phyloP scores from a whole-genome alignment of 2,113 vertebrate genomes.

The Notarius lentiginosus region DNA sequence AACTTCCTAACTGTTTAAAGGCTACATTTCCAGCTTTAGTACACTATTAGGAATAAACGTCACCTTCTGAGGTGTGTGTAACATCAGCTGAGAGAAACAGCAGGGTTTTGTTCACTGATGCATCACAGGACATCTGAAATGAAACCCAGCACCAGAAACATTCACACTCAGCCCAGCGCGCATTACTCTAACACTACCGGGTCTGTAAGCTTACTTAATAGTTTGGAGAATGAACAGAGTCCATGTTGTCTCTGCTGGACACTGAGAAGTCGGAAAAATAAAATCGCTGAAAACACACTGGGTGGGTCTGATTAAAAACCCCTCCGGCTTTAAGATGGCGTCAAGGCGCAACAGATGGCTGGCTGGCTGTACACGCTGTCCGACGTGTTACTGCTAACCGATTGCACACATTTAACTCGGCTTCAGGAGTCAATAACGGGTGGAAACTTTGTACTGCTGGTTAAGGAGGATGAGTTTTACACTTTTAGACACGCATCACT shows the following conservation, averaged over 20 bases:
- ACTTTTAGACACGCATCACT: not conserved
- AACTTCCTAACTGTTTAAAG: not conserved
- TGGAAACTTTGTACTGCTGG: not conserved
- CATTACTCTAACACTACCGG: not conserved
- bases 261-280: not conserved
- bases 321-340: constrained; percentile 44
- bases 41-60: not conserved
- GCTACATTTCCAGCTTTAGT: not conserved
- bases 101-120: not conserved
- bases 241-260: not conserved
- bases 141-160: not conserved
- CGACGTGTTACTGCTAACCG: not conserved
- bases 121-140: not conserved
- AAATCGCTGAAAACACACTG: not conserved
- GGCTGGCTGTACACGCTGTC: constrained; percentile 29
- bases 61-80: not conserved
- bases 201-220: not conserved
- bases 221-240: not conserved
- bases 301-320: not conserved
- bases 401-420: too few relatives aligned
- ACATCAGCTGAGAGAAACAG: not conserved
- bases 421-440: not conserved
- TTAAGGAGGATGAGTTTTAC: not conserved
- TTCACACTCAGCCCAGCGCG: not conserved
- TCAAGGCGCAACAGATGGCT: constrained; percentile 52